A percentile compares a stretch with the other conserved stretches of the same genome.
phyloP scores from a whole-genome alignment of 2,888 invertebrate species.

The Hemithea aestivaria region DNA sequence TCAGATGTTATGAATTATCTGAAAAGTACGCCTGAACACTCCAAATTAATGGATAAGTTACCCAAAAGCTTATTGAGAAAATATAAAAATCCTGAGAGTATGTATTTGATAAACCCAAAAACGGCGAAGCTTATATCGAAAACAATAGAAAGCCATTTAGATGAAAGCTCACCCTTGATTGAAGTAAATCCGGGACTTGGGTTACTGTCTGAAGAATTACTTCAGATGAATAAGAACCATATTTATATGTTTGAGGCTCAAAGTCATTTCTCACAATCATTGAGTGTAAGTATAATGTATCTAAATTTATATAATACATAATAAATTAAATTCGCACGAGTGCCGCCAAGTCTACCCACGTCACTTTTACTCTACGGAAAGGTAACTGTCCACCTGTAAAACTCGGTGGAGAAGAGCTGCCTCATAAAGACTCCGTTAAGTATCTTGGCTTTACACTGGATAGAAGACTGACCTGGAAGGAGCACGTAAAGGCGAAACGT shows the following conservation, averaged over 20 bases:
- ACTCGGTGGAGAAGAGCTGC: too few species aligned
- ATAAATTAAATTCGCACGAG: too few species aligned
- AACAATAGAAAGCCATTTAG: conserved; percentile 51
- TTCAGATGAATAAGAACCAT: conserved; percentile 67
- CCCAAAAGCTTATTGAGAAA: conserved; percentile 58
- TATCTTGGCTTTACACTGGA: too few species aligned
- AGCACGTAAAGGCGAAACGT: too few species aligned
- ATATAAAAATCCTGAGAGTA: conserved; percentile 55
- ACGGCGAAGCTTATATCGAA: conserved; percentile 58
- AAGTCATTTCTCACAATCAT: conserved; percentile 61
- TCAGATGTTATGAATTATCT: conserved; percentile 41
- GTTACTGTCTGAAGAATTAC: conserved; percentile 78
- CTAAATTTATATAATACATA: too few species aligned
- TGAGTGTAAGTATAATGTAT: conserved; percentile 60
- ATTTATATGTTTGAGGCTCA: conserved; percentile 81
- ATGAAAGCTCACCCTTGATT: conserved; percentile 60
- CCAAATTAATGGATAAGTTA: conserved; percentile 54
- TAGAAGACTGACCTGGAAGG: too few species aligned
- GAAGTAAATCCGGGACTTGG: conserved; percentile 87
- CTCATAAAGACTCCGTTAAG: too few species aligned
- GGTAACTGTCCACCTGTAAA: too few species aligned
- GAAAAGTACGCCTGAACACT: conserved; percentile 11
- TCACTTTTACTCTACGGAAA: too few species aligned
- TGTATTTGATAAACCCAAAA: conserved; percentile 64
- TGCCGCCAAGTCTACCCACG: too few species aligned